Conservation (phyloP, 2,888 invertebrate genomes). For the Pachydiplax longipennis region DNA sequence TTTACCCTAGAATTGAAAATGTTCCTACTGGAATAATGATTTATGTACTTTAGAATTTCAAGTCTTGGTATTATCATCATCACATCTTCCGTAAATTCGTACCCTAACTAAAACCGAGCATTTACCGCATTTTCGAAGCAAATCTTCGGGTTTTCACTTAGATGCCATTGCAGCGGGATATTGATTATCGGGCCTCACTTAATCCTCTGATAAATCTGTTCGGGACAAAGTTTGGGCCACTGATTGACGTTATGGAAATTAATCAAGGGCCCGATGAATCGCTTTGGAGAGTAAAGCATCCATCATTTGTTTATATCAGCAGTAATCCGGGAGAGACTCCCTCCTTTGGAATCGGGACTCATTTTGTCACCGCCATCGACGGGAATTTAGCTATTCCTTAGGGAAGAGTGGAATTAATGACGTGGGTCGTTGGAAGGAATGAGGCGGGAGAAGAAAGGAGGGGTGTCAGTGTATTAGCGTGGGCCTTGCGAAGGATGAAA, state of each 20-base stretch:
- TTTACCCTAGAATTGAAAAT: too few species aligned
- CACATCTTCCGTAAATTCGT: not conserved
- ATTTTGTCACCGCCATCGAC: constrained; percentile 40
- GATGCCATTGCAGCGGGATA: not conserved
- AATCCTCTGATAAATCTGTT: not conserved
- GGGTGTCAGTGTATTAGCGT: constrained; percentile 43
- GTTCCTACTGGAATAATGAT: too few species aligned
- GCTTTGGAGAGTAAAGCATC: not conserved
- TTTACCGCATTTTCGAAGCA: not conserved
- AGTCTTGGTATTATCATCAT: not conserved
- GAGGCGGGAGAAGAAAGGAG: not conserved
- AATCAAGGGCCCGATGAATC: constrained; percentile 22
- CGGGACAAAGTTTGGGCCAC: constrained; percentile 3
- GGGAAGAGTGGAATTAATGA: constrained; percentile 39
- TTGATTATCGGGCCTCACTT: not conserved
- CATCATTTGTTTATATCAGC: constrained; percentile 42
- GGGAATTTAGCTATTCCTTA: constrained; percentile 32
- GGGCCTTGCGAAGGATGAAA: constrained; percentile 41
- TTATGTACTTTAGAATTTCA: too few species aligned
- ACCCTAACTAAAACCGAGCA: not conserved
- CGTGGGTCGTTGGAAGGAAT: constrained; percentile 23
- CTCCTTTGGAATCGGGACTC: constrained; percentile 26
- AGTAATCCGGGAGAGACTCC: constrained; percentile 13
- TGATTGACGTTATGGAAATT: constrained; percentile 34
- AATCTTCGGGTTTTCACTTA: not conserved